A percentile compares a stretch with the other conserved stretches of the same genome.
These are phyloP conservation scores for Tenthredo livida DNA, from an alignment of 2,888 invertebrate species.

Conservation along the genomic window DNA sequence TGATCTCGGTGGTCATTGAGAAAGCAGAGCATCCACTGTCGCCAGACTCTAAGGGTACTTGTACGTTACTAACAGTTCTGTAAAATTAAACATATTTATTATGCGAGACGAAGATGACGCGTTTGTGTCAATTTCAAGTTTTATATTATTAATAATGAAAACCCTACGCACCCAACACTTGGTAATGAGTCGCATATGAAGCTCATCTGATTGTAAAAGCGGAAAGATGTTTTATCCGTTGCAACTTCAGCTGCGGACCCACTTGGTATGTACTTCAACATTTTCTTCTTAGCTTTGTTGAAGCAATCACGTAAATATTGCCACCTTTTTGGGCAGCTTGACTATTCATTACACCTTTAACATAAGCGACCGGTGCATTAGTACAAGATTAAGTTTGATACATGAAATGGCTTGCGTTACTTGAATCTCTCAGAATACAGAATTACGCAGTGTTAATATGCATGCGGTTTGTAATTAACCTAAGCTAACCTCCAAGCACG, in stretches of 20 bases:
- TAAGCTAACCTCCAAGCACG: constrained; percentile 13
- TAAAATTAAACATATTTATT: constrained; percentile 7
- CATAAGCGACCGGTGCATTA: constrained; percentile 8
- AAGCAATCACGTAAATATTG: constrained; percentile 24
- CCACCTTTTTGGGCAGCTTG: not conserved
- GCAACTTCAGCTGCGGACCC: constrained; percentile 17
- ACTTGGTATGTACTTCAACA: constrained; percentile 18
- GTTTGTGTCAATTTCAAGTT: constrained; percentile 18
- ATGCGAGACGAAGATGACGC: not conserved
- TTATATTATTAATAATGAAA: constrained; percentile 19
- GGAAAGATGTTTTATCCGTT: constrained; percentile 16
- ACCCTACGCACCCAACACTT: constrained; percentile 7
- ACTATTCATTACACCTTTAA: not conserved
- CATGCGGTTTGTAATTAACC: not conserved
- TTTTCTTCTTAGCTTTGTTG: constrained; percentile 9
- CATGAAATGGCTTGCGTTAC: constrained; percentile 5
- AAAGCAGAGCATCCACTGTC: constrained; percentile 17
- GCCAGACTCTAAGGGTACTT: not conserved
- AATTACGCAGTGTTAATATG: constrained; percentile 10
- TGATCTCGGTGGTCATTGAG: constrained; percentile 19
- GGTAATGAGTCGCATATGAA: constrained; percentile 19
- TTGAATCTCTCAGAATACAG: constrained; percentile 10
- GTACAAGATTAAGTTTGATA: constrained; percentile 6
- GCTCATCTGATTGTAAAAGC: constrained; percentile 7
- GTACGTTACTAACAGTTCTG: constrained; percentile 25